Percentiles rank a stretch among this genome's conserved stretches.
These are phyloP conservation scores for Paracentrotus lividus DNA, from an alignment of 53 echinoderm and acorn worm genomes.

Conservation along the genomic window DNA sequence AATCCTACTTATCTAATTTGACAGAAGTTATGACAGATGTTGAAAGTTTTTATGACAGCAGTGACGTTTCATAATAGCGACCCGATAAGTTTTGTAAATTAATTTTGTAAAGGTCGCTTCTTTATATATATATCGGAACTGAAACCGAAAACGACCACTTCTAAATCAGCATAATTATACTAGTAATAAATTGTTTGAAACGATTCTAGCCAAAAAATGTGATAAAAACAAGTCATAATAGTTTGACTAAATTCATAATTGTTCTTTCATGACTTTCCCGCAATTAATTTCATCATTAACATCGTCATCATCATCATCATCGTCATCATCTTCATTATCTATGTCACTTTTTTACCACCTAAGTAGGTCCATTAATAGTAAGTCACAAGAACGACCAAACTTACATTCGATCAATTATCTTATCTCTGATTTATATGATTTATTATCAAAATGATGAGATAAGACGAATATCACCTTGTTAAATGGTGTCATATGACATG, in stretches of 20 bases:
- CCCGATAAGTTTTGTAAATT: too few species aligned
- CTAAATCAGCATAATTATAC: too few species aligned
- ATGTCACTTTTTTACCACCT: background rate
- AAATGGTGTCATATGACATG: background rate
- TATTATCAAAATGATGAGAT: background rate
- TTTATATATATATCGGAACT: too few species aligned
- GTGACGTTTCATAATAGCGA: background rate
- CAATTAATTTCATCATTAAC: background rate
- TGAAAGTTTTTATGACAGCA: background rate
- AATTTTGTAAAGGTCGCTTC: too few species aligned
- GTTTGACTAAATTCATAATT: too few species aligned
- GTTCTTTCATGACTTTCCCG: too few species aligned
- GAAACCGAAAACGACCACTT: too few species aligned
- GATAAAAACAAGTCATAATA: too few species aligned
- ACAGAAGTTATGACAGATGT: conserved; percentile 5
- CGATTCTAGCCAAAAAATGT: too few species aligned
- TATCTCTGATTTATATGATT: background rate
- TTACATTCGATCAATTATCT: background rate
- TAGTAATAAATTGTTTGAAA: too few species aligned
- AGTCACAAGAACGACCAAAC: background rate
- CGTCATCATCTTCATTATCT: background rate
- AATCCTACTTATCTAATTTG: background rate
- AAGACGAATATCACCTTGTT: background rate
- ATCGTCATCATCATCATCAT: background rate
- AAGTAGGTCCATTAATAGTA: background rate